Evolutionary conservation across 1,140 invertebrate genomes (phyloP), one percentile per base, ranked within the genome.

Genomic region (Cyclina sinensis): DNA sequence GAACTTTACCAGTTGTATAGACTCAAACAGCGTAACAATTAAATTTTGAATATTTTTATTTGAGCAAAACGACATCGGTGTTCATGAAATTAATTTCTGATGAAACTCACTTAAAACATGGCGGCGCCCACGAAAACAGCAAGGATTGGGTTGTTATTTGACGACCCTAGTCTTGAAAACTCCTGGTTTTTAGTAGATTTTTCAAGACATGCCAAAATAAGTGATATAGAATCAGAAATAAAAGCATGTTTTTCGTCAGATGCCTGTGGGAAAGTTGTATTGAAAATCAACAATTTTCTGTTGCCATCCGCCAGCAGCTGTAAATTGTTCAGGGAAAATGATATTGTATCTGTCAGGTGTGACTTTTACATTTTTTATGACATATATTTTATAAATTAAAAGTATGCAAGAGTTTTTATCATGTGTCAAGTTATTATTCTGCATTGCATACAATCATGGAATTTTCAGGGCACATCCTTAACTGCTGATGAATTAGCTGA

Each of bases 171-270:
- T 57, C 18, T 73, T 14, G 48, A 70, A n/a, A 84, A 73, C 32
- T 70, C 59, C 39, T 84, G 82, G 82, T 57, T 84, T 70, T 32
- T 84, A n/a, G 65, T 84, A 37, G 82, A 73, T 32, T 73, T 73
- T 24, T 54, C 62, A 11, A 84, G 54, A 24, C 68, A 73, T 37
- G 12, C 18, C 0, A 21, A 0, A 24, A 57, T 84, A 9, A 4
- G 12, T 54, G 68, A 84, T 54, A 27, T 84, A 24, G 30, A 7
- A 24, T 48, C 46, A 54, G 82, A 84, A 73, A 48, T 84, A 21
- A 84, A 73, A 30, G 12, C 24, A 21, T 7, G 32, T 14, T 70
- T 74, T 84, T 65, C 16, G 7, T 18, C 37, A 24, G 7, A 78
- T n/a, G 37, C 35, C 43, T 46, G 74, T 0, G 32, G 16, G 0